Evolutionary conservation across 2,888 invertebrate species (phyloP).

Genomic region (Sarcophaga rosellei): DNA sequence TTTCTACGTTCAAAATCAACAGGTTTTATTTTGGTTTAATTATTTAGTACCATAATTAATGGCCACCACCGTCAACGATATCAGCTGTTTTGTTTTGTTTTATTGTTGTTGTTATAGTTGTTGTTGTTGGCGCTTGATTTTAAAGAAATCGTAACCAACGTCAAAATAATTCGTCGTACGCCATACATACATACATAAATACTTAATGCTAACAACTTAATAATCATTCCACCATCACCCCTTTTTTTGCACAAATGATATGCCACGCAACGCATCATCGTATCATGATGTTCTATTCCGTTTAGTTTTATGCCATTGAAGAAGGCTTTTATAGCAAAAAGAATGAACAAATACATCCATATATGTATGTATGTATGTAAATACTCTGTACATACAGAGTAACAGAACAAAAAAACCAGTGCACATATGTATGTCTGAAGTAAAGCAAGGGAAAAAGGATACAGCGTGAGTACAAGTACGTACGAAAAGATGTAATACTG

Average conservation of each 20-base stretch:
- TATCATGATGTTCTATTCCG: slow-evolving; percentile 9
- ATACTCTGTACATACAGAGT: neutral
- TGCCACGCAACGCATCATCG: neutral
- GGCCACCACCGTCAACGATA: slow-evolving; percentile 24
- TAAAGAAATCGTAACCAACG: slow-evolving; percentile 19
- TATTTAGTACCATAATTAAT: slow-evolving; percentile 51
- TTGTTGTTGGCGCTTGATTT: slow-evolving; percentile 41
- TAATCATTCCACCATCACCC: slow-evolving; percentile 5
- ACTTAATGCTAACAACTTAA: slow-evolving; percentile 24
- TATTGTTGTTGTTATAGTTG: neutral
- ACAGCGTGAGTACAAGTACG: neutral
- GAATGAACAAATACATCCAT: neutral
- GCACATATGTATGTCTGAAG: neutral
- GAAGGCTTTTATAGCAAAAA: slow-evolving; percentile 2
- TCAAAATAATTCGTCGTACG: slow-evolving; percentile 25
- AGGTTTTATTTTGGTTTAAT: slow-evolving; percentile 52
- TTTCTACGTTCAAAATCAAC: slow-evolving; percentile 49
- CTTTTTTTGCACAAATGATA: neutral
- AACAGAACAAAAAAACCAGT: neutral
- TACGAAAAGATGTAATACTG: neutral
- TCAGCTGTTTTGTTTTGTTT: slow-evolving; percentile 44
- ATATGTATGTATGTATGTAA: neutral
- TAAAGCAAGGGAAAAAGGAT: neutral
- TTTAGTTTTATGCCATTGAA: slow-evolving; percentile 19
- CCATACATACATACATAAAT: slow-evolving; percentile 15